Conservation (phyloP, 2,797 vertebrate species). For the Danio choprae region DNA sequence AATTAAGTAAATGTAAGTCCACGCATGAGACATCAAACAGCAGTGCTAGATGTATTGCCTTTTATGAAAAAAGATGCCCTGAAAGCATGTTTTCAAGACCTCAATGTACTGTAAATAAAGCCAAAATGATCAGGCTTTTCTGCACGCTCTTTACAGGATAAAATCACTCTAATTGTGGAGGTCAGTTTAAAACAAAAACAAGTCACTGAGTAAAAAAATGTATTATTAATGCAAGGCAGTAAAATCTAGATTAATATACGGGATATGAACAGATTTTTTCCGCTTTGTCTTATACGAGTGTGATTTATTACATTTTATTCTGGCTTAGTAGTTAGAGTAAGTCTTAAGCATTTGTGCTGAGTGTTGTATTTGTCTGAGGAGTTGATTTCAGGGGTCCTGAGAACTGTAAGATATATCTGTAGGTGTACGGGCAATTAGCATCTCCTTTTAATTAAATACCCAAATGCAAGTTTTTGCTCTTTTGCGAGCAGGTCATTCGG, state of each 20-base stretch:
- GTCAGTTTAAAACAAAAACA: constrained; percentile 1
- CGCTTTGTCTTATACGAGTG: neutral
- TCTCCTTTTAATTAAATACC: constrained; percentile 54
- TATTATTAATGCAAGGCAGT: neutral
- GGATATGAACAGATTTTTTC: neutral
- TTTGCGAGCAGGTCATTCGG: constrained; percentile 49
- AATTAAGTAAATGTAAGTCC: too few relatives aligned
- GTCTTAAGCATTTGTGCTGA: constrained; percentile 21
- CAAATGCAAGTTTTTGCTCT: constrained; percentile 49
- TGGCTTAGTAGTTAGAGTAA: constrained; percentile 17
- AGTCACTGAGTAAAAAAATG: neutral
- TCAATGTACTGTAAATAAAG: neutral
- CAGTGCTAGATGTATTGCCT: neutral
- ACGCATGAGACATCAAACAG: too few relatives aligned
- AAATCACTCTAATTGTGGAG: neutral
- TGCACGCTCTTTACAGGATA: neutral
- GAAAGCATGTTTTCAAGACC: neutral
- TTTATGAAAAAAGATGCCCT: neutral
- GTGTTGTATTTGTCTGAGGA: constrained; percentile 7
- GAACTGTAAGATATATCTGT: constrained; percentile 21
- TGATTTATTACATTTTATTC: constrained; percentile 11
- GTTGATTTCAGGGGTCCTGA: constrained; percentile 25
- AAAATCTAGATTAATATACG: neutral
- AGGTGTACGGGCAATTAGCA: constrained; percentile 52
- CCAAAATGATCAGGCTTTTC: neutral